Evolutionary conservation across 2,113 vertebrate genomes (phyloP).

Genomic region (Coreoperca whiteheadi): DNA sequence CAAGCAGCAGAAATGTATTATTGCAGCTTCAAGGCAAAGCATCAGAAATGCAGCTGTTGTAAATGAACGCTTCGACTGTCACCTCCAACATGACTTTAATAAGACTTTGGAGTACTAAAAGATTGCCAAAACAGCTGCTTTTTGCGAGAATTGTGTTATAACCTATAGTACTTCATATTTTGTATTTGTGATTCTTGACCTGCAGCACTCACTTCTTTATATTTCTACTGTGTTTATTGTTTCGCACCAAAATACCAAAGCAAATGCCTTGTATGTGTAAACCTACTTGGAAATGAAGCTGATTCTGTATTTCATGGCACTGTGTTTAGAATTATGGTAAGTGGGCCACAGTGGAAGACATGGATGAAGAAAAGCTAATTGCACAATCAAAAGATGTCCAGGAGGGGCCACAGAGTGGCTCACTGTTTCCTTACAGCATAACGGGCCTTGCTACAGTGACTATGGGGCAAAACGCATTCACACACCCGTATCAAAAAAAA

Average conservation of each 20-base stretch:
- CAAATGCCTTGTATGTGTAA: too few relatives aligned
- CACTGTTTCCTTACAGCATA: constrained; percentile 8
- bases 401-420: constrained; percentile 34
- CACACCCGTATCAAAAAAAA: too few relatives aligned
- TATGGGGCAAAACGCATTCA: too few relatives aligned
- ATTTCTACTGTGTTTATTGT: too few relatives aligned
- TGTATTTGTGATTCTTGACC: too few relatives aligned
- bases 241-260: too few relatives aligned
- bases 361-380: constrained; percentile 50
- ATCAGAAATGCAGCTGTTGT: constrained; percentile 10
- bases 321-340: constrained; percentile 24
- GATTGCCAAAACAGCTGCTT: background rate
- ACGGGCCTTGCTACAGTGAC: too few relatives aligned
- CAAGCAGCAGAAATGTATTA: background rate
- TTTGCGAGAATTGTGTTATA: background rate
- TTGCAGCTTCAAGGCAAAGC: constrained; percentile 15
- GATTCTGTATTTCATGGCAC: constrained; percentile 12
- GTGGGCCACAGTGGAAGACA: constrained; percentile 34
- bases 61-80: constrained; percentile 9
- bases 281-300: too few relatives aligned
- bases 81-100: constrained; percentile 13
- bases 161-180: background rate
- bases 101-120: constrained; percentile 10
- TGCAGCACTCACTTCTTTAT: too few relatives aligned
- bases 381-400: constrained; percentile 34